Evolutionary conservation across 2,888 invertebrate genomes (phyloP).

Genomic region (Operophtera brumata): DNA sequence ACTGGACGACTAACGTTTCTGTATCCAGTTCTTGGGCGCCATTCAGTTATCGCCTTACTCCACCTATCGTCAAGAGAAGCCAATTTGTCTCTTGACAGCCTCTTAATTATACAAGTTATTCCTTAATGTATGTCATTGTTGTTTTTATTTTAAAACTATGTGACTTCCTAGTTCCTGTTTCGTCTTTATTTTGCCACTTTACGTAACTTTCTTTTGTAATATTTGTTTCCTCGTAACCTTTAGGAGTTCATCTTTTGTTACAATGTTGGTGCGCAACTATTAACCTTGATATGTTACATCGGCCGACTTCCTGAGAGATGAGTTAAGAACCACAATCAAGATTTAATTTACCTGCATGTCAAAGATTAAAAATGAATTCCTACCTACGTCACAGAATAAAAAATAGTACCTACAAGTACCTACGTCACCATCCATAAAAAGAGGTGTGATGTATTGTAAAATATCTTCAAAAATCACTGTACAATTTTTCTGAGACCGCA

Average conservation of each 20-base stretch:
- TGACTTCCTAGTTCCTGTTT: not conserved
- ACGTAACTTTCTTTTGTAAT: slow-evolving; percentile 9
- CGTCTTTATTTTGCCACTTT: not conserved
- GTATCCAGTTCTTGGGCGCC: too few species aligned
- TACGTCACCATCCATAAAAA: too few species aligned
- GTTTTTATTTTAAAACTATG: not conserved
- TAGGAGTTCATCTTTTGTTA: slow-evolving; percentile 20
- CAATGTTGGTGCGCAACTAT: slow-evolving; percentile 5
- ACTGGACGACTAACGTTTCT: too few species aligned
- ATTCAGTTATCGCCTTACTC: too few species aligned
- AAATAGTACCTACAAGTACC: too few species aligned
- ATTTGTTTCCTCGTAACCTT: slow-evolving; percentile 15
- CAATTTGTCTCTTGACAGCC: too few species aligned
- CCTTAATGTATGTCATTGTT: too few species aligned
- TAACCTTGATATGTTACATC: slow-evolving; percentile 14
- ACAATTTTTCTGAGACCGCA: too few species aligned
- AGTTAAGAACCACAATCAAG: slow-evolving; percentile 6
- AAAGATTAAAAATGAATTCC: not conserved
- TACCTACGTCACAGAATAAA: not conserved
- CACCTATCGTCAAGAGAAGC: too few species aligned
- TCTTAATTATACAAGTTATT: too few species aligned
- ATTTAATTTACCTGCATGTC: not conserved
- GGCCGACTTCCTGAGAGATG: slow-evolving; percentile 14
- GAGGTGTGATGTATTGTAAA: too few species aligned
- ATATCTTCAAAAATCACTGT: too few species aligned